Evolutionary conservation across 2,888 invertebrate species (phyloP), one percentile per base, ranked within the genome.

Genomic region (Leucophenga montana): DNA sequence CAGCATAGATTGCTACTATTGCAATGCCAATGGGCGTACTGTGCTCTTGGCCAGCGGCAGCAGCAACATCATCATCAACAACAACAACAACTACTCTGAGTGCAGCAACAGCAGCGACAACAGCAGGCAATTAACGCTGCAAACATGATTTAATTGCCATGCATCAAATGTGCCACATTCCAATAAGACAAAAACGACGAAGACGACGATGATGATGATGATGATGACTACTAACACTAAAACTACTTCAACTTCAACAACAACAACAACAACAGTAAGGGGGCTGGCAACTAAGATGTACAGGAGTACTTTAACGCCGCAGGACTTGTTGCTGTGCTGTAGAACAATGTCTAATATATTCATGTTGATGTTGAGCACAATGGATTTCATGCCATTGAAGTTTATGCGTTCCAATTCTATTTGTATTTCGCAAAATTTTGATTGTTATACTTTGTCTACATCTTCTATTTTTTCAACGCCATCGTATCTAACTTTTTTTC

Each of bases 61-160:
- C n/a, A n/a, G n/a, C n/a, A n/a, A 13, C 62, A 44, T 13, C 62
- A 44, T 20, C 62, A n/a, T 4, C 13, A 33, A 14, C 59, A 16
- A 16, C 31, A n/a, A 59, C 20, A n/a, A 13, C 59, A n/a, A n/a
- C 16, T 14, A 31, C 33, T 39, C 27, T 22, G 27, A 44, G 31
- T 20, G 31, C 31, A 18, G 56, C 54, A 54, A 18, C n/a, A 27
- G 48, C 72, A 70, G 39, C 67, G 67, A 64, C 64, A 39, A 44
- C 22, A 33, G 65, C 65, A 73, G 69, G 61, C 74, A 73, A 57
- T 67, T 69, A 71, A 68, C 68, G 39, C 56, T 69, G 65, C 74
- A 75, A 82, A 82, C 81, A 82, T 82, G 81, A 82, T 82, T 82
- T 79, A 84, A 82, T 82, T 82, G 84, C 71, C 81, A 75, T 71